Percentiles rank a stretch among this genome's conserved stretches.
These are phyloP conservation scores for Dromiciops gliroides DNA, from an alignment of 2,113 vertebrate species.

Conservation along the genomic window DNA sequence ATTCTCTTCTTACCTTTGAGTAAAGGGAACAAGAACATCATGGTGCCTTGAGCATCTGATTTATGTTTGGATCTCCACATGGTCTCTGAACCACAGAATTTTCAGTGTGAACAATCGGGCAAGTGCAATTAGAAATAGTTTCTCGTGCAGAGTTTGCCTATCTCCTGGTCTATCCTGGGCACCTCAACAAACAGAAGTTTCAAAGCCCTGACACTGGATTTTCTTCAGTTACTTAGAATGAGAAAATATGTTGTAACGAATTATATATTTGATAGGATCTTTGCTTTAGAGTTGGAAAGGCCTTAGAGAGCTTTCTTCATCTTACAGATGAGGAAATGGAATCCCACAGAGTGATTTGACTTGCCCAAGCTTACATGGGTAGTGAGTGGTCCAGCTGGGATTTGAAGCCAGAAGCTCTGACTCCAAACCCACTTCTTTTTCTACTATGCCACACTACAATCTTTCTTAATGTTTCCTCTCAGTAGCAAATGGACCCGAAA, in stretches of 20 bases:
- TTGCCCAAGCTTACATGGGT: no score
- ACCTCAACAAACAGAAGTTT: slow-evolving; percentile 35
- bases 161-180: slow-evolving; percentile 5
- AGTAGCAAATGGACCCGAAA: background rate
- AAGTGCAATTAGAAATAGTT: background rate
- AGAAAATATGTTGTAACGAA: background rate
- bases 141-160: background rate
- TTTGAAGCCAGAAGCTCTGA: no score
- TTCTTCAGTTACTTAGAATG: slow-evolving; percentile 30
- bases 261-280: no score
- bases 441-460: background rate
- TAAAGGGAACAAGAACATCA: slow-evolving; percentile 1
- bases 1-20: slow-evolving; percentile 44
- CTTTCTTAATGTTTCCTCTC: background rate
- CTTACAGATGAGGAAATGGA: no score
- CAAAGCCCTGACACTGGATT: background rate
- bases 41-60: slow-evolving; percentile 6
- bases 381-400: no score
- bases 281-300: no score
- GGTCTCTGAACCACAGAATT: background rate
- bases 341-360: no score
- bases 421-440: no score
- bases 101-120: background rate
- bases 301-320: no score
- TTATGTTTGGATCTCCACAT: slow-evolving; percentile 36